Conservation (phyloP, 1,140 invertebrate genomes). For the Proales similis region DNA sequence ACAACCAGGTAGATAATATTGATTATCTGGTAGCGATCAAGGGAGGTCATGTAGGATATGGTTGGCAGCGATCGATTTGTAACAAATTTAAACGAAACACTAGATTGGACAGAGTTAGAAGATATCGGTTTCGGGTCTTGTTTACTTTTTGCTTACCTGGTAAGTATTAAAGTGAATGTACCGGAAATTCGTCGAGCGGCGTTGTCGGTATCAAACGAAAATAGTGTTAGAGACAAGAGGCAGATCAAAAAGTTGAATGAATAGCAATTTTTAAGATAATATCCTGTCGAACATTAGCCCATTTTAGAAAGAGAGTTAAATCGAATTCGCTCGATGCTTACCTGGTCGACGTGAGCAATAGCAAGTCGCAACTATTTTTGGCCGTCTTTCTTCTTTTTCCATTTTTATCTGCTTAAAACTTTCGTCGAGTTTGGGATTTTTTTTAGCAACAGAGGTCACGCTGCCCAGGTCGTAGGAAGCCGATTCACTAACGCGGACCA, state of each 20-base stretch:
- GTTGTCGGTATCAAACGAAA: constrained; percentile 22
- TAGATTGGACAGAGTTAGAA: neutral
- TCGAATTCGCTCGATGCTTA: neutral
- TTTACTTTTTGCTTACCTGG: constrained; percentile 3
- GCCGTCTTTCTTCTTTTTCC: neutral
- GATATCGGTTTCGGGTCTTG: neutral
- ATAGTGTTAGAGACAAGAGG: constrained; percentile 18
- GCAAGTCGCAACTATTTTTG: constrained; percentile 32
- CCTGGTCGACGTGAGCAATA: constrained; percentile 29
- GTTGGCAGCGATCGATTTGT: constrained; percentile 21
- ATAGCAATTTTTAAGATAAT: constrained; percentile 33
- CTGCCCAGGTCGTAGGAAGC: constrained; percentile 14
- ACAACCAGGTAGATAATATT: constrained; percentile 29
- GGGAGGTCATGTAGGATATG: constrained; percentile 34
- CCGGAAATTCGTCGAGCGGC: constrained; percentile 22
- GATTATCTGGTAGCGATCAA: constrained; percentile 32
- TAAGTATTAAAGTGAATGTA: constrained; percentile 33
- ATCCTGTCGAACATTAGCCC: too few species aligned
- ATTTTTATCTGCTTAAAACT: neutral
- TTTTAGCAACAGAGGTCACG: neutral
- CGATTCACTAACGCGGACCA: constrained; percentile 20
- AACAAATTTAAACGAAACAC: constrained; percentile 28
- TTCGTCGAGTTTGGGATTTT: neutral
- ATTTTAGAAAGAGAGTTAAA: neutral
- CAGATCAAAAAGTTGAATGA: constrained; percentile 34